Evolutionary conservation across 2,888 invertebrate species (phyloP).

Genomic region (Aricia artaxerxes): DNA sequence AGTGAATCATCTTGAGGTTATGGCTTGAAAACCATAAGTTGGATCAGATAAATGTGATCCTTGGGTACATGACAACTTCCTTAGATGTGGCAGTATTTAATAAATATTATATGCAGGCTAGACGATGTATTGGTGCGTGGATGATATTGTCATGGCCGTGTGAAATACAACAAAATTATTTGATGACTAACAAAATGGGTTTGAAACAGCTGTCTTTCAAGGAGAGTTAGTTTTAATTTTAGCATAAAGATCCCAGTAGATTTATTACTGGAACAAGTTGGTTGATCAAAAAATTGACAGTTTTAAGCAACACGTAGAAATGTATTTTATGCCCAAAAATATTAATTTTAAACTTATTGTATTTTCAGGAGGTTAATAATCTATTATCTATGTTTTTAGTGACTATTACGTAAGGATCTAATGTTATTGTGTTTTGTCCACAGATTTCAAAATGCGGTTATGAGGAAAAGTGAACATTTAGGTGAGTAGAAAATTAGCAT

Average conservation of each 20-base stretch:
- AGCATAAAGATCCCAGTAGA: neutral
- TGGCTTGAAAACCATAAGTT: neutral
- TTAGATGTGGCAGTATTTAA: neutral
- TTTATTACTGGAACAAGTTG: too few species aligned
- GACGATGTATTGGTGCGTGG: too few species aligned
- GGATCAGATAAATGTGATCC: neutral
- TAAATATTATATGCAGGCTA: neutral
- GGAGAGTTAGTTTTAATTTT: neutral
- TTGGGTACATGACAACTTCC: neutral
- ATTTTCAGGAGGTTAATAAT: too few species aligned
- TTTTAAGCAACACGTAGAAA: neutral
- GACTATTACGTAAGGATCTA: neutral
- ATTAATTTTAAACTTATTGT: too few species aligned
- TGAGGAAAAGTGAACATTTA: slow-evolving; percentile 63
- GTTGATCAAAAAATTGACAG: too few species aligned
- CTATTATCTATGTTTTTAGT: neutral
- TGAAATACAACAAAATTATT: neutral
- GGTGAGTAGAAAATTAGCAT: slow-evolving; percentile 56
- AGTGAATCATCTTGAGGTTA: slow-evolving; percentile 14
- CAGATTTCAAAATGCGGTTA: slow-evolving; percentile 70
- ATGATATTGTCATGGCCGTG: neutral
- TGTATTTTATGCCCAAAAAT: neutral
- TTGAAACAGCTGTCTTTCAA: neutral
- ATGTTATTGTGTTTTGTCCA: slow-evolving; percentile 46
- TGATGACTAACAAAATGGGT: neutral